Conservation (phyloP, 2,888 invertebrate genomes). For the Oasisia sp. region DNA sequence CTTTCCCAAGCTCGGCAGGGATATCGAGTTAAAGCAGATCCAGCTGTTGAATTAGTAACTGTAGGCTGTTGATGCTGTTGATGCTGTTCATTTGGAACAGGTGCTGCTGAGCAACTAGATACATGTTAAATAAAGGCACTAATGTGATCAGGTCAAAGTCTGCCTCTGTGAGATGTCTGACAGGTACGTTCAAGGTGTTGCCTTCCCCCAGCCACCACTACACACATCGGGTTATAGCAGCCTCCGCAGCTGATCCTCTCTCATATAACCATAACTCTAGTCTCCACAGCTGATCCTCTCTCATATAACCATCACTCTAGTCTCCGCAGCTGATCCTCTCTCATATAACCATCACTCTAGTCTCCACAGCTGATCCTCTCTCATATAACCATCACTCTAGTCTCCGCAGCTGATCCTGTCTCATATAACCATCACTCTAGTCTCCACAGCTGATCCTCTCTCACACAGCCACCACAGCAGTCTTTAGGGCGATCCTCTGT, state of each 20-base stretch:
- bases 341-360: too few species aligned
- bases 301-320: too few species aligned
- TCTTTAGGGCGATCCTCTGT: too few species aligned
- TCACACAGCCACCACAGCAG: too few species aligned
- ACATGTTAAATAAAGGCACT: conserved; percentile 17
- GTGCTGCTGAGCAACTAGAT: neutral
- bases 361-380: too few species aligned
- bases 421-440: too few species aligned
- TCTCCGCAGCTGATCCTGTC: too few species aligned
- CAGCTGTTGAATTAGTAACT: conserved; percentile 6
- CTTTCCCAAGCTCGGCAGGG: neutral
- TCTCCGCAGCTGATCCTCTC: too few species aligned
- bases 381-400: too few species aligned
- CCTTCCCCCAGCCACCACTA: neutral
- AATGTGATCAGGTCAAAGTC: conserved; percentile 13
- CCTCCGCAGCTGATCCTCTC: neutral
- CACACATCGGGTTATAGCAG: neutral
- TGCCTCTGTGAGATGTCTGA: neutral
- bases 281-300: too few species aligned
- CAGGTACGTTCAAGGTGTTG: neutral
- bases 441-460: too few species aligned
- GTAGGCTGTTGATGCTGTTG: neutral
- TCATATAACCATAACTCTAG: neutral
- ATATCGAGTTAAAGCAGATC: neutral
- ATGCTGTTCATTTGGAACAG: neutral